Percentiles rank a stretch among this genome's conserved stretches.
Conservation (phyloP, 2,113 vertebrate species). For the Tachysurus fulvidraco region DNA sequence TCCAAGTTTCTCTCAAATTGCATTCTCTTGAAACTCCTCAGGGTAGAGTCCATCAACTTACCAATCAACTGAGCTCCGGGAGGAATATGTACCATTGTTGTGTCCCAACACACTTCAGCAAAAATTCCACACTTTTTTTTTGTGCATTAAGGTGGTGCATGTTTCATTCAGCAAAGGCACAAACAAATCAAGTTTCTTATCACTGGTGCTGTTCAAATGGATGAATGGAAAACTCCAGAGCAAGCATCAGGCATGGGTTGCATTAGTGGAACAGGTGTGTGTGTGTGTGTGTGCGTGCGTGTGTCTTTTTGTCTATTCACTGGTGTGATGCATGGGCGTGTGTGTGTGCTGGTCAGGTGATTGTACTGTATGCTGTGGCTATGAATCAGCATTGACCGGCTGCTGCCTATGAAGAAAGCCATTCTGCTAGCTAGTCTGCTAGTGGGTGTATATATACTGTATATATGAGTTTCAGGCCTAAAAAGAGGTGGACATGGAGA, state of each 20-base stretch:
- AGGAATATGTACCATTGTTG: conserved; percentile 38
- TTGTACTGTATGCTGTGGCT: conserved; percentile 12
- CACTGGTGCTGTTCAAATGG: conserved; percentile 47
- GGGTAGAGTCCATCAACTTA: conserved; percentile 56
- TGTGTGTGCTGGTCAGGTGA: conserved; percentile 31
- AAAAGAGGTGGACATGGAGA: conserved; percentile 34
- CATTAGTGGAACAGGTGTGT: conserved; percentile 55
- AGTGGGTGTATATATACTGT: conserved; percentile 41
- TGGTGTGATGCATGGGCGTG: conserved; percentile 33
- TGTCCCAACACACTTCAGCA: conserved; percentile 4
- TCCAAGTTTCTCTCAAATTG: neutral
- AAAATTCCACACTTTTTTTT: conserved; percentile 24
- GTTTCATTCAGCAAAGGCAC: conserved; percentile 50
- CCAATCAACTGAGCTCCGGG: conserved; percentile 54
- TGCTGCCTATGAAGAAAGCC: conserved; percentile 53
- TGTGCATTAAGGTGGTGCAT: conserved; percentile 49
- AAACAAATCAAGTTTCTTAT: conserved; percentile 47
- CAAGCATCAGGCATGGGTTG: conserved; percentile 77
- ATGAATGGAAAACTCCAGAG: conserved; percentile 67
- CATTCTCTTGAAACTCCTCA: conserved; percentile 2
- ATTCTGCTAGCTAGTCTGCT: conserved; percentile 45
- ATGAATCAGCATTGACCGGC: conserved; percentile 51
- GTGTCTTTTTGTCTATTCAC: too few species aligned
- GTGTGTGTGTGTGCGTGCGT: neutral
- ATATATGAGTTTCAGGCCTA: conserved; percentile 11